Conservation (phyloP, 2,888 invertebrate genomes). For the Mythimna pallens region DNA sequence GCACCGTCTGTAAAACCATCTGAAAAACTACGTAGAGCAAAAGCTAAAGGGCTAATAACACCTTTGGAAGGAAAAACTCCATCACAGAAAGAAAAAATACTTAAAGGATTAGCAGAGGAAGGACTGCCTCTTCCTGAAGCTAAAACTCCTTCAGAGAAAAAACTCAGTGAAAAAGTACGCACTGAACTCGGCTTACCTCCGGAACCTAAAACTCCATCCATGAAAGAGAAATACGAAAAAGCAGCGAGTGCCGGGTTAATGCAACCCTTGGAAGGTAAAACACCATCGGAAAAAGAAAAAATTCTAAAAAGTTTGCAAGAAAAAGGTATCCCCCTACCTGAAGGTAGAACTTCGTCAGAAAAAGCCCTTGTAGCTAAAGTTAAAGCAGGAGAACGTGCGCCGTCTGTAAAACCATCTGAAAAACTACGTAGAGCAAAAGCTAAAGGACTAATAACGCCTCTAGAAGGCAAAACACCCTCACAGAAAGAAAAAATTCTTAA, state of each 20-base stretch:
- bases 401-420: no score
- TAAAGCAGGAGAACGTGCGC: no score
- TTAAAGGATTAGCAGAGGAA: neutral
- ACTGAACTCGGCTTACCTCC: neutral
- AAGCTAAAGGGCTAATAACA: slow-evolving; percentile 48
- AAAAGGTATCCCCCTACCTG: neutral
- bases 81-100: slow-evolving; percentile 3
- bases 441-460: no score
- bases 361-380: no score
- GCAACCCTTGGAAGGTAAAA: neutral
- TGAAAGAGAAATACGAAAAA: neutral
- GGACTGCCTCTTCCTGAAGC: slow-evolving; percentile 2
- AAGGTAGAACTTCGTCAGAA: neutral
- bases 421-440: no score
- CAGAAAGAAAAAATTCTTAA: no score
- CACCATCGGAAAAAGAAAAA: neutral
- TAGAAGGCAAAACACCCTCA: no score
- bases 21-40: slow-evolving; percentile 10
- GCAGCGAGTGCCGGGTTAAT: neutral
- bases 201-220: neutral
- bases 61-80: slow-evolving; percentile 63
- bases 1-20: neutral
- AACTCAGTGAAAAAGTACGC: neutral
- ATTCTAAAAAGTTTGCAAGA: neutral
- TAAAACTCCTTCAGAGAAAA: neutral